These are phyloP conservation scores for Brachionus manjavacas DNA, from an alignment of 1,140 invertebrate species.

Conservation along the genomic window DNA sequence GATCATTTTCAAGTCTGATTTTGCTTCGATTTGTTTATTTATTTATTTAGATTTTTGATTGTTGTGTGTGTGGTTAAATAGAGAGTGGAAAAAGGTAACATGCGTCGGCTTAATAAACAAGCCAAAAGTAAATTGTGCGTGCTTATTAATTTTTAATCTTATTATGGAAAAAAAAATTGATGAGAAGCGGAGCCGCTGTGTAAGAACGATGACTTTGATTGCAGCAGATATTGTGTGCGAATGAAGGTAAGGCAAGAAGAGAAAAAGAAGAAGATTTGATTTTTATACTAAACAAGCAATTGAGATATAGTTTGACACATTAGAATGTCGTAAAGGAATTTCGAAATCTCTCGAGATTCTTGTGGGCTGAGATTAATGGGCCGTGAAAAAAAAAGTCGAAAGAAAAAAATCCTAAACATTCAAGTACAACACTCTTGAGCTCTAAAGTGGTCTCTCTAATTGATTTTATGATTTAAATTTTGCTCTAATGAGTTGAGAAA, in stretches of 20 bases:
- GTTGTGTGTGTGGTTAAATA: neutral
- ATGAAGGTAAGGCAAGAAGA: neutral
- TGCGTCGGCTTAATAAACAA: neutral
- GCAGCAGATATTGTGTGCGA: constrained; percentile 1
- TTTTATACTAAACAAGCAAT: constrained; percentile 26
- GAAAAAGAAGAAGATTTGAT: neutral
- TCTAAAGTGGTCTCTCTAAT: neutral
- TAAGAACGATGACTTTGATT: neutral
- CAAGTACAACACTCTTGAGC: neutral
- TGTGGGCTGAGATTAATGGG: neutral
- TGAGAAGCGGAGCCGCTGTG: neutral
- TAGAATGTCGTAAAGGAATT: constrained; percentile 5
- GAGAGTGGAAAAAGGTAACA: neutral
- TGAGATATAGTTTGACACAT: neutral
- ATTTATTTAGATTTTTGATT: neutral
- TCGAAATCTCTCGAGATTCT: constrained; percentile 8
- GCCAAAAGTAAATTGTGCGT: constrained; percentile 25
- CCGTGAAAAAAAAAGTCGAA: neutral
- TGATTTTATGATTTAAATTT: neutral
- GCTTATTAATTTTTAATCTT: constrained; percentile 40
- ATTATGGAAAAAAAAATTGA: constrained; percentile 16
- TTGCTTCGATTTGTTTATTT: too few species aligned
- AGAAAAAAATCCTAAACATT: neutral
- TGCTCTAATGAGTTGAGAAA: neutral
- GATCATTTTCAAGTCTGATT: too few species aligned